A percentile compares a stretch with the other conserved stretches of the same genome.
Conservation (phyloP, 2,888 invertebrate genomes). For the Polydrusus cervinus region DNA sequence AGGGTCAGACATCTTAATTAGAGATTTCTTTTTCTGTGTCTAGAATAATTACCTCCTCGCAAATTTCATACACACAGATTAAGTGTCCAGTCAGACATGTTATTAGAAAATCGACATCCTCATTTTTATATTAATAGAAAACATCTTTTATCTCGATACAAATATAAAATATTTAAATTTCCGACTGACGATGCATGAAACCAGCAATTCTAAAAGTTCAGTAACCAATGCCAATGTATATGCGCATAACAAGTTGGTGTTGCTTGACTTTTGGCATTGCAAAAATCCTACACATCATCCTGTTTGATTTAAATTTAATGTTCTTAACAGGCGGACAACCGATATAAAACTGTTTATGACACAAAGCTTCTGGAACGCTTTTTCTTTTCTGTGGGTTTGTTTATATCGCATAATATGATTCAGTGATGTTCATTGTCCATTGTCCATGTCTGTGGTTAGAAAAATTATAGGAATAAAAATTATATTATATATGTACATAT, state of each 20-base stretch:
- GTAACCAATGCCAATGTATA: conserved; percentile 18
- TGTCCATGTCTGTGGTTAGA: too few species aligned
- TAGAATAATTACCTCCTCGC: too few species aligned
- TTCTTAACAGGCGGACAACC: conserved; percentile 12
- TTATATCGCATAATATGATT: neutral
- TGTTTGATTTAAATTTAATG: conserved; percentile 33
- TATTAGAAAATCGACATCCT: too few species aligned
- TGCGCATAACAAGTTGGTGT: conserved; percentile 27
- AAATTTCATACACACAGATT: too few species aligned
- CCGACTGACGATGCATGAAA: neutral
- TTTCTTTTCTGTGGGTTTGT: neutral
- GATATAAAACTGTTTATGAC: conserved; percentile 2
- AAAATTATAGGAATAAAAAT: too few species aligned
- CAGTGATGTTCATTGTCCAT: too few species aligned
- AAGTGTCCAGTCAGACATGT: too few species aligned
- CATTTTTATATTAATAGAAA: too few species aligned
- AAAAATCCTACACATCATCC: conserved; percentile 14
- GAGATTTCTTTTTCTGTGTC: too few species aligned
- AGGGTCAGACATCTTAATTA: too few species aligned
- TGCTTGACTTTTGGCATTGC: conserved; percentile 12
- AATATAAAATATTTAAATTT: conserved; percentile 3
- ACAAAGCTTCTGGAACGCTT: conserved; percentile 5
- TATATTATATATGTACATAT: too few species aligned
- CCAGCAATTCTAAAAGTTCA: conserved; percentile 5
- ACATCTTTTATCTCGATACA: neutral